Evolutionary conservation across 2,797 vertebrate genomes (phyloP), one percentile per base, ranked within the genome.

Genomic region (Lithobates pipiens): DNA sequence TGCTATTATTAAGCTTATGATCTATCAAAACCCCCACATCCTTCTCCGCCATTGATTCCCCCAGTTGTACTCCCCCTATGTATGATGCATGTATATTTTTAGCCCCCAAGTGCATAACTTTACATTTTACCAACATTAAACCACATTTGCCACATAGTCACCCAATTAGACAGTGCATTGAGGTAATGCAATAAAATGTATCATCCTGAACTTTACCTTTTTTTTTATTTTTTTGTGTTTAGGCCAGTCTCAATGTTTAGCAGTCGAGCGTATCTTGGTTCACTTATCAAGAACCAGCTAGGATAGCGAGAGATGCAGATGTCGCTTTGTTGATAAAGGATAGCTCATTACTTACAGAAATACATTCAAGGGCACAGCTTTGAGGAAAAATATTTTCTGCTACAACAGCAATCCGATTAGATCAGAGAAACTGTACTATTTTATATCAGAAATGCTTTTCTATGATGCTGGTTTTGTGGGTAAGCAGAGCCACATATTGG

Each of bases 271-370:
- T 6, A 72, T 36, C 23, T 29, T 73, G 50, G 61, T 32, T 75
- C 23, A 61, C 75, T 78, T 71, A 77, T 44, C 63, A 77, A 39
- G 34, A 72, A 77, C 18, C 68, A 29, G 34, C n/a, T 27, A 5
- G 39, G 74, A 84, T 84, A 77, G 76, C 3, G n/a, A 39, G 68
- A 72, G 82, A 78, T 84, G 68, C 34, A 72, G 34, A 86, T 82
- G 68, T 67, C 39, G 77, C 32, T 16, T 76, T 77, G 67, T 50
- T 72, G 80, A 72, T 86, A 82, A 82, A 71, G 65, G 10, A 10
- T 77, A 65, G 80, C 67, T 82, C 39, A 61, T 86, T 76, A 82
- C 54, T 65, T 57, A 29, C 16, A n/a, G n/a, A 65, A 77, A 73
- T 78, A 67, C 71, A 67, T 72, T 86, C 75, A 83, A 83, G 42